Evolutionary conservation across 1,140 invertebrate species (phyloP).

Genomic region (Macrobrachium rosenbergii): DNA sequence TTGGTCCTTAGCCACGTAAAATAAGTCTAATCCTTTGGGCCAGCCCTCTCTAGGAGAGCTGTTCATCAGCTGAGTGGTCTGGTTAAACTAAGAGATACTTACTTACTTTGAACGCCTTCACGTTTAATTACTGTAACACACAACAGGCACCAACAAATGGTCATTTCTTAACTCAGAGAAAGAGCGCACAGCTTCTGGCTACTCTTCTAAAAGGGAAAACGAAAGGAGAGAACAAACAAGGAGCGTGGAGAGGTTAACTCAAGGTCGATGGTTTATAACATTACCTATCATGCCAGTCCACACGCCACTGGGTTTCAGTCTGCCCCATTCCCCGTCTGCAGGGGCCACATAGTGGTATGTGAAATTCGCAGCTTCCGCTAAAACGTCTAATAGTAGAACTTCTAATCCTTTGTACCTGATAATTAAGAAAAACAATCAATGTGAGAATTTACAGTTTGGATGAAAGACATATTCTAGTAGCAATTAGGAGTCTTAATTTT

Average conservation of each 20-base stretch:
- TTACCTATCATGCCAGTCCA: conserved; percentile 65
- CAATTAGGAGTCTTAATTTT: too few relatives aligned
- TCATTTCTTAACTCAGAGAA: too few relatives aligned
- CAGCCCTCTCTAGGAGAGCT: too few relatives aligned
- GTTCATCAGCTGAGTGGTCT: too few relatives aligned
- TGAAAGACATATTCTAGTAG: too few relatives aligned
- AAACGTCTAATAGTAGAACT: conserved; percentile 49
- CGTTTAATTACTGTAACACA: too few relatives aligned
- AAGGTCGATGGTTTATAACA: not conserved
- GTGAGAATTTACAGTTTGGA: not conserved
- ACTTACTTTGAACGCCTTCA: too few relatives aligned
- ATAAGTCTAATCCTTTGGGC: too few relatives aligned
- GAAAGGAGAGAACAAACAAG: not conserved
- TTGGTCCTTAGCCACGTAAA: too few relatives aligned
- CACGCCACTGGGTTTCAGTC: conserved; percentile 33
- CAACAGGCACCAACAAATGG: too few relatives aligned
- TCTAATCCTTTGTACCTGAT: conserved; percentile 62
- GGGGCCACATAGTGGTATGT: conserved; percentile 62
- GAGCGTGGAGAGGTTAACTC: not conserved
- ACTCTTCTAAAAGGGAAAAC: not conserved
- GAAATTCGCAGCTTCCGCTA: conserved; percentile 56
- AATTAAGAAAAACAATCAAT: not conserved
- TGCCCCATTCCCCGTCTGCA: conserved; percentile 58
- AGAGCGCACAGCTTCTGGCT: too few relatives aligned
- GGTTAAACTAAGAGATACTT: too few relatives aligned